These are phyloP conservation scores for Homarus gammarus DNA, from an alignment of 2,888 invertebrate genomes.

Conservation along the genomic window DNA sequence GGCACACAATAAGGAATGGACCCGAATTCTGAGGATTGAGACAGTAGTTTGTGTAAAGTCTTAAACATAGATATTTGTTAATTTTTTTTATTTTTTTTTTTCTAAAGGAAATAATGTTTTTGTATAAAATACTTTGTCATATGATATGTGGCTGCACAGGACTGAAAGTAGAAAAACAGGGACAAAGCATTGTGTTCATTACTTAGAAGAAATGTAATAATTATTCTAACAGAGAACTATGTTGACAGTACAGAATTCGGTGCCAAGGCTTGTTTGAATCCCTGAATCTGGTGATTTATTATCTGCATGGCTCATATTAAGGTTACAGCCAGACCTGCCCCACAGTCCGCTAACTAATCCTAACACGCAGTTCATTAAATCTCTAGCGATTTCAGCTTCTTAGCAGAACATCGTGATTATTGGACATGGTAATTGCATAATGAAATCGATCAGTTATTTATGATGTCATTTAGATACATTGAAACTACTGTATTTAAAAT, in stretches of 20 bases:
- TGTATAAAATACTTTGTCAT: neutral
- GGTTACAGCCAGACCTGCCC: constrained; percentile 68
- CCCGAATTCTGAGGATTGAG: constrained; percentile 28
- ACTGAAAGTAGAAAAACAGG: neutral
- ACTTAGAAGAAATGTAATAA: neutral
- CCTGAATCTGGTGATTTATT: constrained; percentile 57
- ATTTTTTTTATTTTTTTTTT: neutral
- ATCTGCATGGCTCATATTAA: constrained; percentile 62
- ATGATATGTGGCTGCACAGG: neutral
- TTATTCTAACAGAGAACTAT: neutral
- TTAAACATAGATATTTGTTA: neutral
- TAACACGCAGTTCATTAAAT: constrained; percentile 47
- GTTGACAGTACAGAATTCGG: neutral
- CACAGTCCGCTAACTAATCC: constrained; percentile 66
- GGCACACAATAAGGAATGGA: neutral
- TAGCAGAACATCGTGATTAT: constrained; percentile 33
- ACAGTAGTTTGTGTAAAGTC: neutral
- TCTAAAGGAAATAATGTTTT: neutral
- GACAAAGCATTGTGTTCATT: too few species aligned
- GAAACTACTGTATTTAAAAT: neutral
- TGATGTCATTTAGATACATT: constrained; percentile 9
- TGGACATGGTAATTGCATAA: constrained; percentile 32
- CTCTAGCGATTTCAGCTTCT: constrained; percentile 31
- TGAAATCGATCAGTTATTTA: constrained; percentile 41
- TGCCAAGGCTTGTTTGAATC: constrained; percentile 27